Conservation (phyloP, 64 coral and sea anemone species). For the Montipora cactus region DNA sequence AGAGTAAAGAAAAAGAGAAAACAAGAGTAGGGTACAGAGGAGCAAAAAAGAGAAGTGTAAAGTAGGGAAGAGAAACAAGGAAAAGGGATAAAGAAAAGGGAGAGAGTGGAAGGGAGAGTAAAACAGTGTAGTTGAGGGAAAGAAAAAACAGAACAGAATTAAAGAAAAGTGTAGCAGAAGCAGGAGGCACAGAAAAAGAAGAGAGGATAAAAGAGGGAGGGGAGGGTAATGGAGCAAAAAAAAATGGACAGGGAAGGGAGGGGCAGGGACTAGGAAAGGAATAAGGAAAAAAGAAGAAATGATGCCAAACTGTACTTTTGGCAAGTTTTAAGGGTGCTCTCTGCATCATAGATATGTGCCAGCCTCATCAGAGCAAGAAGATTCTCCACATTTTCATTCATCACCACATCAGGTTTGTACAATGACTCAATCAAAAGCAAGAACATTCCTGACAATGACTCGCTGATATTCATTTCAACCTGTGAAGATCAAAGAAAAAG, state of each 20-base stretch:
- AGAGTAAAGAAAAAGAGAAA: not conserved
- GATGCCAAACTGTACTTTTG: constrained; percentile 60
- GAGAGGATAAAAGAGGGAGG: not conserved
- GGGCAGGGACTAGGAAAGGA: not conserved
- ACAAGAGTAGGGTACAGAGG: not conserved
- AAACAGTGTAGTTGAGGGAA: not conserved
- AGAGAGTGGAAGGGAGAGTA: not conserved
- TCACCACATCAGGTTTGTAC: constrained; percentile 85
- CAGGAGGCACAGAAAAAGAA: not conserved
- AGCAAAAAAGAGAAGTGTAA: not conserved
- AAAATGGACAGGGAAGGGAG: not conserved
- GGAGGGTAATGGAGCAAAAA: not conserved
- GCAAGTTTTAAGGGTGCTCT: constrained; percentile 82
- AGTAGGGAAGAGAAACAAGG: not conserved
- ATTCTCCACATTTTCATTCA: constrained; percentile 77
- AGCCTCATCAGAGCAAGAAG: constrained; percentile 94
- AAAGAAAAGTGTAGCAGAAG: no score
- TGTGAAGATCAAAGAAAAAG: not conserved
- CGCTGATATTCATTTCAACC: constrained; percentile 85
- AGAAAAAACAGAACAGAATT: not conserved
- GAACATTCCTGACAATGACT: constrained; percentile 87
- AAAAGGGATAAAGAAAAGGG: not conserved
- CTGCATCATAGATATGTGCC: constrained; percentile 86
- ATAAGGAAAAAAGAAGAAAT: not conserved
- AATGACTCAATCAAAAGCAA: constrained; percentile 86